phyloP scores from a whole-genome alignment of 2,113 vertebrate species.

The Synodontis membranacea region DNA sequence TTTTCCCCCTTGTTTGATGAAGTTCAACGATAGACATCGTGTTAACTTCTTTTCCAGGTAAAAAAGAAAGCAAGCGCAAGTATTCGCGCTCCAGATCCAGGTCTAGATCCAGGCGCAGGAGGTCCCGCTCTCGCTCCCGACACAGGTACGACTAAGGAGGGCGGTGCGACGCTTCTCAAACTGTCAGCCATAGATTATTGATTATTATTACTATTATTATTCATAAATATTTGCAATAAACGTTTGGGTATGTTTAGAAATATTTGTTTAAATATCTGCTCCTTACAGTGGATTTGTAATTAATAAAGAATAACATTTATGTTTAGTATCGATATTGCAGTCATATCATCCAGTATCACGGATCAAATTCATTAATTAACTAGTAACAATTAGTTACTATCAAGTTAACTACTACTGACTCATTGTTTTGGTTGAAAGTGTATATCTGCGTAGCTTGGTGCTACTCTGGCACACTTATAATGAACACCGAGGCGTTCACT shows the following conservation, averaged over 20 bases:
- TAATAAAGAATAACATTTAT: too few relatives aligned
- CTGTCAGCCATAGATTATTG: background rate
- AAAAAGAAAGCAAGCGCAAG: slow-evolving; percentile 90
- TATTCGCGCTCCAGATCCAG: slow-evolving; percentile 79
- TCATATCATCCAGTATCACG: background rate
- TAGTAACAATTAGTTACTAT: too few relatives aligned
- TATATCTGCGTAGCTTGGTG: background rate
- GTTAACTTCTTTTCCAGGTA: slow-evolving; percentile 70
- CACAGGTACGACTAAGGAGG: slow-evolving; percentile 76
- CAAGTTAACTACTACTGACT: background rate
- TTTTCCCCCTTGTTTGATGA: background rate
- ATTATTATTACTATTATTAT: background rate
- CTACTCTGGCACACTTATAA: background rate
- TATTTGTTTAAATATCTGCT: background rate
- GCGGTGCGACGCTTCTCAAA: background rate
- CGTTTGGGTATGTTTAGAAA: background rate
- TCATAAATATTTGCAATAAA: background rate
- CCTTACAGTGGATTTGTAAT: background rate
- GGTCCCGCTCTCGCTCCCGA: slow-evolving; percentile 88
- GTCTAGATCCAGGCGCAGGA: slow-evolving; percentile 86
- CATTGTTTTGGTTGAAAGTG: background rate
- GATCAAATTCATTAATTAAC: too few relatives aligned
- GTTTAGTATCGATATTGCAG: background rate
- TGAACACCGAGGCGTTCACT: background rate
- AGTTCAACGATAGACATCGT: background rate